A percentile compares a stretch with the other conserved stretches of the same genome.
Evolutionary conservation across 2,113 vertebrate genomes (phyloP).

Genomic region (Recurvirostra avosetta): DNA sequence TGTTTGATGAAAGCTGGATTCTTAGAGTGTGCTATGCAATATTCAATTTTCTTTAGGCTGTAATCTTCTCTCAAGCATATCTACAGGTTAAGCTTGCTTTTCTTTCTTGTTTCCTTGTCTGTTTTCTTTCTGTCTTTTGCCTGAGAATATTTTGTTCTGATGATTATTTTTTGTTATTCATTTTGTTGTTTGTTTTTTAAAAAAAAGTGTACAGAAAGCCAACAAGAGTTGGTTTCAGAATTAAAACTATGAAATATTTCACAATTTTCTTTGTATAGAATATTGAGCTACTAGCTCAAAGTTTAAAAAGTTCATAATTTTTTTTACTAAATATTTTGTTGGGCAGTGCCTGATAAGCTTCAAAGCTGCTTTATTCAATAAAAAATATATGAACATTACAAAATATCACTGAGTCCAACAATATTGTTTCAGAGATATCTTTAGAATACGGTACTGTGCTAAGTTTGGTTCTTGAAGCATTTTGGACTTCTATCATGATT

Average conservation of each 20-base stretch:
- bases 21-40: slow-evolving; percentile 91
- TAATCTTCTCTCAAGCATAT: slow-evolving; percentile 67
- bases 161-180: slow-evolving; percentile 70
- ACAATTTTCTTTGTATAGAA: slow-evolving; percentile 83
- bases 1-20: slow-evolving; percentile 81
- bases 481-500: slow-evolving; percentile 63
- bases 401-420: slow-evolving; percentile 76
- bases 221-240: slow-evolving; percentile 76
- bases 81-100: slow-evolving; percentile 82
- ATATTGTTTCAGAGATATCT: slow-evolving; percentile 74
- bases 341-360: slow-evolving; percentile 92
- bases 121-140: slow-evolving; percentile 39
- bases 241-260: slow-evolving; percentile 86
- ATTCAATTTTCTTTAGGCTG: slow-evolving; percentile 68
- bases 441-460: slow-evolving; percentile 71
- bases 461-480: slow-evolving; percentile 68
- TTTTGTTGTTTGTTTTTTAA: slow-evolving; percentile 53
- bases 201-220: slow-evolving; percentile 71
- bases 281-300: slow-evolving; percentile 80
- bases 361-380: slow-evolving; percentile 89
- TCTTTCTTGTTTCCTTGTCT: background rate
- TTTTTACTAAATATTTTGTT: slow-evolving; percentile 82
- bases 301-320: slow-evolving; percentile 65
- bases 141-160: slow-evolving; percentile 70
- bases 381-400: slow-evolving; percentile 70